Percentiles rank a stretch among this genome's conserved stretches.
These are phyloP conservation scores for Limnodromus scolopaceus DNA, from an alignment of 2,797 vertebrate species.

Conservation along the genomic window DNA sequence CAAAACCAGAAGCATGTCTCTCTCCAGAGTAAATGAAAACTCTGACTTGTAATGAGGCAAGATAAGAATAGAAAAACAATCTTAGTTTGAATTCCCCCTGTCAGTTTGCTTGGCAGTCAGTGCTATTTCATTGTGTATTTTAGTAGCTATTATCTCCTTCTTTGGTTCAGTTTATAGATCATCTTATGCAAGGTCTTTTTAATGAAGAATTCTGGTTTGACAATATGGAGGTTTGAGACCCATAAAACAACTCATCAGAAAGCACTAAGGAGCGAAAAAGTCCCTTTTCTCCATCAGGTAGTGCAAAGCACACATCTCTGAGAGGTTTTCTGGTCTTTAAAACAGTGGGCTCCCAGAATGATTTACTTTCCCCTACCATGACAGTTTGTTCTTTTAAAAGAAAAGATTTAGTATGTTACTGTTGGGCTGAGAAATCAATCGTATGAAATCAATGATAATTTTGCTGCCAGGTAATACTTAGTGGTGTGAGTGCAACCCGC, in stretches of 20 bases:
- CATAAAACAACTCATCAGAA: background rate
- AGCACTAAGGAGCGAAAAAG: background rate
- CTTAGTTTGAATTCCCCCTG: background rate
- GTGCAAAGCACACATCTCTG: background rate
- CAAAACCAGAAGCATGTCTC: background rate
- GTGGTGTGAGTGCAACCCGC: background rate
- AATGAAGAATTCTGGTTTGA: conserved; percentile 13
- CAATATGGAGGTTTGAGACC: background rate
- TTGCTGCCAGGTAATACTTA: conserved; percentile 73
- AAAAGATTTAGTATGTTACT: conserved; percentile 58
- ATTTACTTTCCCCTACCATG: conserved; percentile 16
- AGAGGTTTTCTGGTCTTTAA: conserved; percentile 1
- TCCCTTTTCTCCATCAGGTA: background rate
- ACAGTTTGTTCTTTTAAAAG: conserved; percentile 60
- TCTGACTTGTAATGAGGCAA: background rate
- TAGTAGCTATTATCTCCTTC: background rate
- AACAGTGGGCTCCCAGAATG: background rate
- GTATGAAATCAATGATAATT: conserved; percentile 74
- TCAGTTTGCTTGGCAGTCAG: background rate
- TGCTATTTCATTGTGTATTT: background rate
- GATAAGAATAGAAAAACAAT: conserved; percentile 12
- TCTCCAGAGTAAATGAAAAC: background rate
- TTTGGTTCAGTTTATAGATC: background rate
- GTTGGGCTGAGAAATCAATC: conserved; percentile 72
- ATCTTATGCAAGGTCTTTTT: background rate